Evolutionary conservation across 2,888 invertebrate genomes (phyloP).

Genomic region (Dryadula phaetusa): DNA sequence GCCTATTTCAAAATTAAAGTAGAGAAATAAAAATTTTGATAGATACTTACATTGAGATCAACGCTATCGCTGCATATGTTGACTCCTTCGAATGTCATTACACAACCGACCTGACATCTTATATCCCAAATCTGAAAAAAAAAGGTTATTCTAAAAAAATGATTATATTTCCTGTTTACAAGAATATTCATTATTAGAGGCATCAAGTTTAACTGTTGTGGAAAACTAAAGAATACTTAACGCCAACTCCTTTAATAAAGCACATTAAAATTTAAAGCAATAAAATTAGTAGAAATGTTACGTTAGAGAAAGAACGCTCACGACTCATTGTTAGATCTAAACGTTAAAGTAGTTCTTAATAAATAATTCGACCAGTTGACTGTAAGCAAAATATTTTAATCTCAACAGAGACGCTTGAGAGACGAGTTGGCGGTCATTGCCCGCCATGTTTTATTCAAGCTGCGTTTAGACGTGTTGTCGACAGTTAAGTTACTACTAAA

Average conservation of each 20-base stretch:
- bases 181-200: too few species aligned
- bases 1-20: slow-evolving; percentile 15
- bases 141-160: not conserved
- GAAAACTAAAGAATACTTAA: not conserved
- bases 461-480: slow-evolving; percentile 58
- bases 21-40: not conserved
- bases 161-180: too few species aligned
- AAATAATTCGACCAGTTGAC: slow-evolving; percentile 76
- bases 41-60: slow-evolving; percentile 77
- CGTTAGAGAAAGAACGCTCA: slow-evolving; percentile 38
- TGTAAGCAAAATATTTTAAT: slow-evolving; percentile 78
- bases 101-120: slow-evolving; percentile 77
- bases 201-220: not conserved
- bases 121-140: slow-evolving; percentile 83
- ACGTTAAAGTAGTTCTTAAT: slow-evolving; percentile 63
- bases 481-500: slow-evolving; percentile 8
- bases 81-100: slow-evolving; percentile 83
- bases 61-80: slow-evolving; percentile 83
- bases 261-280: slow-evolving; percentile 27
- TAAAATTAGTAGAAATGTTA: slow-evolving; percentile 37
- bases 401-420: slow-evolving; percentile 67
- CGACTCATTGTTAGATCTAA: slow-evolving; percentile 55
- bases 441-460: slow-evolving; percentile 67
- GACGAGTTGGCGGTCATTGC: slow-evolving; percentile 61
- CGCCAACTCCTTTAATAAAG: slow-evolving; percentile 7